Evolutionary conservation across 1,140 invertebrate species (phyloP).

Genomic region (Rhyzopertha dominica): DNA sequence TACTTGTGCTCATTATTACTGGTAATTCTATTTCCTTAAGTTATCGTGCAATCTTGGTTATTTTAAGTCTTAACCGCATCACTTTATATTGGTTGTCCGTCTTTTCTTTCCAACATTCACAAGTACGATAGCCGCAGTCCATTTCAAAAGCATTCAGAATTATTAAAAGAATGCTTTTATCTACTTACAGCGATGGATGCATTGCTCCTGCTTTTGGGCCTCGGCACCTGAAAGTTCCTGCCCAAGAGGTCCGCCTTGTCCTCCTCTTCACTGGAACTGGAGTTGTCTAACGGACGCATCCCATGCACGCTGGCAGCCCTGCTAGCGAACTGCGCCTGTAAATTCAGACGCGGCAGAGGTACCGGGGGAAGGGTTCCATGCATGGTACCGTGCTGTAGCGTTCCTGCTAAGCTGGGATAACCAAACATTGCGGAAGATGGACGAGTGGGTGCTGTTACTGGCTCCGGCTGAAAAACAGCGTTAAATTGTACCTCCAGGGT

Average conservation of each 20-base stretch:
- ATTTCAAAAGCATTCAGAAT: too few relatives aligned
- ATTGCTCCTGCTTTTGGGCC: conserved; percentile 71
- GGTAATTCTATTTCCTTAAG: too few relatives aligned
- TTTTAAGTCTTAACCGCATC: too few relatives aligned
- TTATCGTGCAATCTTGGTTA: too few relatives aligned
- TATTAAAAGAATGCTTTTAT: not conserved
- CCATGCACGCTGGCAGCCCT: conserved; percentile 49
- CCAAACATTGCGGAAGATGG: conserved; percentile 78
- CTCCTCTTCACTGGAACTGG: conserved; percentile 62
- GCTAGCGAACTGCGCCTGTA: conserved; percentile 45
- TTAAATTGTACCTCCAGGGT: too few relatives aligned
- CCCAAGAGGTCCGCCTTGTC: conserved; percentile 69
- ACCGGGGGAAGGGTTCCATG: conserved; percentile 65
- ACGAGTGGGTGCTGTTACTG: conserved; percentile 61
- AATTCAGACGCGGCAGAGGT: conserved; percentile 60
- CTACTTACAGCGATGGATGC: conserved; percentile 61
- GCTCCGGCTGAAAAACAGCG: conserved; percentile 57
- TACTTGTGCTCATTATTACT: too few relatives aligned
- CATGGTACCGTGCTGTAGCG: conserved; percentile 48
- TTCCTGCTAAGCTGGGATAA: conserved; percentile 55
- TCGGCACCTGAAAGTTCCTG: conserved; percentile 62
- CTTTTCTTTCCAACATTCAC: too few relatives aligned
- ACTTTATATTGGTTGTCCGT: too few relatives aligned
- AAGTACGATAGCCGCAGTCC: too few relatives aligned
- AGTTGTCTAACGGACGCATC: conserved; percentile 51